A percentile compares a stretch with the other conserved stretches of the same genome.
These are phyloP conservation scores for Calidris pygmaea DNA, from an alignment of 2,113 vertebrate species.

Conservation along the genomic window DNA sequence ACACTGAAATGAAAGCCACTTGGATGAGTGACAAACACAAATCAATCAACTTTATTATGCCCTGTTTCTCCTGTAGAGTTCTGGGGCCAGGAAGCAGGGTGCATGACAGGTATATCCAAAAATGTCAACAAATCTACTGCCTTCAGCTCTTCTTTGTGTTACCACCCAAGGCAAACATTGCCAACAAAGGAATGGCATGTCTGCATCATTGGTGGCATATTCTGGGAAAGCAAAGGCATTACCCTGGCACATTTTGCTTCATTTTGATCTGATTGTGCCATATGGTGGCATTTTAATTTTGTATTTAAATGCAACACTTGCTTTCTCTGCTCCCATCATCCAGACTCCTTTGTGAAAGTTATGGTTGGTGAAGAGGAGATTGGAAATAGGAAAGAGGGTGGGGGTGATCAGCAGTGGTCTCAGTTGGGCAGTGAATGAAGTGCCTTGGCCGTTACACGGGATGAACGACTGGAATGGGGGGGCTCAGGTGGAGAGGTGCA, in stretches of 20 bases:
- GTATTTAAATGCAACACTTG: not conserved
- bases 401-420: not conserved
- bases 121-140: slow-evolving; percentile 35
- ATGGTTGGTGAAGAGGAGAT: not conserved
- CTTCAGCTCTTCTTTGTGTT: not conserved
- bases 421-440: not conserved
- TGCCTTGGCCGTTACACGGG: not conserved
- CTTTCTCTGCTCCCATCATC: not conserved
- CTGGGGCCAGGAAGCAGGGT: slow-evolving; percentile 26
- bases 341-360: not conserved
- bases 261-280: not conserved
- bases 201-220: slow-evolving; percentile 12
- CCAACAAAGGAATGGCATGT: slow-evolving; percentile 29
- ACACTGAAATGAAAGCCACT: slow-evolving; percentile 50
- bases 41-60: slow-evolving; percentile 69
- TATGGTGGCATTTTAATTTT: slow-evolving; percentile 1
- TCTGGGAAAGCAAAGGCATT: slow-evolving; percentile 20
- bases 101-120: slow-evolving; percentile 36
- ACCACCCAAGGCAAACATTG: not conserved
- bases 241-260: not conserved
- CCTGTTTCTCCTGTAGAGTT: slow-evolving; percentile 30
- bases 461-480: not conserved
- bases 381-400: not conserved
- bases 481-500: not conserved
- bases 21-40: slow-evolving; percentile 66